A percentile compares a stretch with the other conserved stretches of the same genome.
Evolutionary conservation across 2,113 vertebrate species (phyloP).

Genomic region (Mobula hypostoma): DNA sequence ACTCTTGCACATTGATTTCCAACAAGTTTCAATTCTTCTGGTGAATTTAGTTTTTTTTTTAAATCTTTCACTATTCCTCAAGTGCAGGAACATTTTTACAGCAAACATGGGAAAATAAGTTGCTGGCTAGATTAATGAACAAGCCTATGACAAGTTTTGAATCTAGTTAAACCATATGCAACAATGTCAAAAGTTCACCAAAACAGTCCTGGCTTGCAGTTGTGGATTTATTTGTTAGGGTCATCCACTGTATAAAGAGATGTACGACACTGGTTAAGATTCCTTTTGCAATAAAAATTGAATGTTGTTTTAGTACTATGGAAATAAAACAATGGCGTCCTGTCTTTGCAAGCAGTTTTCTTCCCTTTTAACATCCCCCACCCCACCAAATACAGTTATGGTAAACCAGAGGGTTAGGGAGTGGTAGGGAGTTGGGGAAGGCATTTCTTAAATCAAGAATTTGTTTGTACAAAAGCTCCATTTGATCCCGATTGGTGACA

Average conservation of each 20-base stretch:
- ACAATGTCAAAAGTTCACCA: background rate
- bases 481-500: background rate
- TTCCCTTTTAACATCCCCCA: background rate
- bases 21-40: background rate
- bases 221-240: too few species aligned
- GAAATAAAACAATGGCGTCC: background rate
- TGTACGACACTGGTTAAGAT: background rate
- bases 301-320: background rate
- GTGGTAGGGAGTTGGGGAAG: background rate
- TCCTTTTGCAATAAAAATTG: background rate
- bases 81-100: background rate
- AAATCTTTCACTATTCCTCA: background rate
- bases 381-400: too few species aligned
- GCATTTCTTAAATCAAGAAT: background rate
- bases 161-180: background rate
- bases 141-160: slow-evolving; percentile 3
- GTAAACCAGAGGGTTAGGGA: background rate
- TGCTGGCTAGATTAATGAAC: background rate
- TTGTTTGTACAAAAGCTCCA: background rate
- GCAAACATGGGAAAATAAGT: background rate
- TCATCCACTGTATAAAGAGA: too few species aligned
- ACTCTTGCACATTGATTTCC: background rate
- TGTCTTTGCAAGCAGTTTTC: background rate
- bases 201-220: too few species aligned
- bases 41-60: background rate